Conservation (phyloP, 2,888 invertebrate species). For the Leptinotarsa peninsularis region DNA sequence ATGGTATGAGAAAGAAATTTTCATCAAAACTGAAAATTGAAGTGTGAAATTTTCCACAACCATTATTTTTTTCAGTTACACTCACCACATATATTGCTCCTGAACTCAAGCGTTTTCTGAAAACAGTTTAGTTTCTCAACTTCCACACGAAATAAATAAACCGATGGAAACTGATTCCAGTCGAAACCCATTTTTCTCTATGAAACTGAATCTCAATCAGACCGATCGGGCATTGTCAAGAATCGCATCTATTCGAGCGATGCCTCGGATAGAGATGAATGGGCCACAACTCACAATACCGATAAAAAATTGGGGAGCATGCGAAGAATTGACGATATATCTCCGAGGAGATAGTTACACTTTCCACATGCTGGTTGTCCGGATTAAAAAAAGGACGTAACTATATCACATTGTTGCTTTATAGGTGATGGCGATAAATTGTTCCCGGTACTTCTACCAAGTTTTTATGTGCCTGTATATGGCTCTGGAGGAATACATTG, state of each 20-base stretch:
- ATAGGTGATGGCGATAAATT: conserved; percentile 35
- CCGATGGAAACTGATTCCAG: conserved; percentile 8
- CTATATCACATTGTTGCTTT: conserved; percentile 35
- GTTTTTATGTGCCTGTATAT: conserved; percentile 27
- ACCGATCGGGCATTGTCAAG: conserved; percentile 16
- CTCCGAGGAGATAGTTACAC: conserved; percentile 3
- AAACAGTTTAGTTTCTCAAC: background rate
- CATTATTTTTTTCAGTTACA: background rate
- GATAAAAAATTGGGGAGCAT: conserved; percentile 24
- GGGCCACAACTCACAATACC: conserved; percentile 20
- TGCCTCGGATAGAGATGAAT: conserved; percentile 23
- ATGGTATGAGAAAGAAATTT: too few relatives aligned
- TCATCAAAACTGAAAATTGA: too few relatives aligned
- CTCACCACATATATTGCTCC: background rate
- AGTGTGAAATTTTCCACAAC: too few relatives aligned
- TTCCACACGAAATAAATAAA: background rate
- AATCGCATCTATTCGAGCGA: conserved; percentile 18
- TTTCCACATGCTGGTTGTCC: conserved; percentile 33
- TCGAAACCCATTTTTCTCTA: conserved; percentile 25
- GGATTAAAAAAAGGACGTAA: conserved; percentile 37
- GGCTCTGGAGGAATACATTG: conserved; percentile 7
- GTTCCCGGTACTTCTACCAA: conserved; percentile 26
- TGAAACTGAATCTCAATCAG: conserved; percentile 19
- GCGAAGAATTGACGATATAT: conserved; percentile 22
- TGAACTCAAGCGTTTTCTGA: background rate